Evolutionary conservation across 2,113 vertebrate genomes (phyloP), one percentile per base, ranked within the genome.

Genomic region (Cryptomyrus ogoouensis): DNA sequence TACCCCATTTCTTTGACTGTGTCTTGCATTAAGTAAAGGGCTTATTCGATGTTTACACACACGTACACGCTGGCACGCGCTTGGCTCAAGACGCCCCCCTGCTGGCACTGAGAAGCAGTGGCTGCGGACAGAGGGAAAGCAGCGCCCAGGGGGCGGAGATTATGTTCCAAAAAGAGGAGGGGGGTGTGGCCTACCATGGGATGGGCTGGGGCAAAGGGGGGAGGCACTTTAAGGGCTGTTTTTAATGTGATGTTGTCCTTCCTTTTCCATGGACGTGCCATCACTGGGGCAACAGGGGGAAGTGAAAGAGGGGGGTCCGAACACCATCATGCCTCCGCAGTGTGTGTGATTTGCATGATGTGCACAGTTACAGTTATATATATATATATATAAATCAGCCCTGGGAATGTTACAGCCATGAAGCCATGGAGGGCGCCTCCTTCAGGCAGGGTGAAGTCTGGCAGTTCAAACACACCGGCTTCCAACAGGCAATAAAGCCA

Each of bases 11-110:
- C 70, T 91, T 94, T 91, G 89, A 89, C 91, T 85, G 42, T 80
- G 90, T 90, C 90, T 94, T 89, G 92, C 94, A 95, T 94, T 90
- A 93, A 93, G 93, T 94, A 96, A 96, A 96, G 95, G 95, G 96
- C 95, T 96, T 96, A 93, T 93, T 92, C 93, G 92, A 88, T 74
- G 66, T 92, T 94, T 89, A 93, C 89, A 93, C 89, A 92, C 89
- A 62, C 90, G 88, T 84, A 62, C 89, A 90, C 89, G 92, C 89
- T 92, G 56, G 56, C 74, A 56, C 9, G 31, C 19, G 49, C 49
- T 31, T 39, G 47, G 15, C 42, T 87, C 53, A 47, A 87, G 84
- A 44, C 56, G 62, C 62, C 62, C 62, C 58, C n/a, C 27, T 70
- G 62, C 62, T 70, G 62, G 62, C n/a, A 31, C 3, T 1, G 27